Base-by-base conservation (phyloP, 2,888 invertebrate genomes). In the Pogonocherus hispidulus region DNA sequence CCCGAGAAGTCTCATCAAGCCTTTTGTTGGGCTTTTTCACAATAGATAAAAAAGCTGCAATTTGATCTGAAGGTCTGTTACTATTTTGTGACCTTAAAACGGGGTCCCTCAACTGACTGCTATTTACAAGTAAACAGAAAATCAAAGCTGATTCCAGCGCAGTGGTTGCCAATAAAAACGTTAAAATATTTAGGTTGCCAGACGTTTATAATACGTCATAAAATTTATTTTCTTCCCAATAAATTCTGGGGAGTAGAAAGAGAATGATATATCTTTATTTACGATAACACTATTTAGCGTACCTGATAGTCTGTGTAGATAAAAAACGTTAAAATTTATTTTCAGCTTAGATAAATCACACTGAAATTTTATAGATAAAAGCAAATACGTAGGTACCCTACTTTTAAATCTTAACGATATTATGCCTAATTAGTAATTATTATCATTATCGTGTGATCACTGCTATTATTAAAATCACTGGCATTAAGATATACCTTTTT, bases 21-120 rank as follows among this genome's bases (percentile, higher is more conserved):
- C 75, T 74, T 76, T 76, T 74, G 77, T 76, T 59, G 27, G 46
- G 51, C 47, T 69, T 72, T 69, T 72, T 69, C 37, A 67, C 72
- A 63, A 67, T 62, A 72, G 57, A 63, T 56, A 44, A 59, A 72
- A 69, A 65, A 63, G 65, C 59, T 56, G 41, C 66, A 63, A 63
- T 65, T 62, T 62, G 63, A 63, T 55, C 27, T 46, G 55, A 67
- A 67, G 67, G 66, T 49, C 57, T 44, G 8, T 57, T 6, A 57
- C 59, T 47, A 59, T 59, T 59, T 47, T 8, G 47, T 49, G 35
- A 59, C 47, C 47, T 32, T 59, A 47, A 59, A 59, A 59, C 59
- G 46, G 46, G 32, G 22, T 44, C 20, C 22, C 9, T 46, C 27
- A 46, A 57, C 27, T 47, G 41, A 19, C 41, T 59, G 47, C 6